phyloP scores from a whole-genome alignment of 2,888 invertebrate genomes.

The Escarpia spicata region DNA sequence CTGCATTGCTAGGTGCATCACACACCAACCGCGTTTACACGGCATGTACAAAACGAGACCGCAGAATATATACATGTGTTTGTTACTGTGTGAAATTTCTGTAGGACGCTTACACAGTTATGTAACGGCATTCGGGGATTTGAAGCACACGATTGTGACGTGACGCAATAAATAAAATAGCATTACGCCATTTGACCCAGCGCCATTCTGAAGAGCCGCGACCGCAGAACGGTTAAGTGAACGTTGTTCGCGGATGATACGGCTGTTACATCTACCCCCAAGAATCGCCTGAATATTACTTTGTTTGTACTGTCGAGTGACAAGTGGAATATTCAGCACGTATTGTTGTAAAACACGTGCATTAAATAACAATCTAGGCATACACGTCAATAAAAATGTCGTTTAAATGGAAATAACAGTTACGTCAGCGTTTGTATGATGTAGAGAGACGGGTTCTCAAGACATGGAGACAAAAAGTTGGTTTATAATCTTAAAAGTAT shows the following conservation, averaged over 20 bases:
- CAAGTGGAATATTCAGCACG: background rate
- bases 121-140: background rate
- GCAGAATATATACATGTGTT: no score
- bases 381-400: background rate
- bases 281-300: background rate
- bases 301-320: background rate
- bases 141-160: background rate
- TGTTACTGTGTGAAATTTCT: no score
- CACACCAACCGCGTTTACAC: no score
- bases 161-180: no score
- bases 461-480: no score
- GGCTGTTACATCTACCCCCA: background rate
- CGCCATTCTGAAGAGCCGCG: background rate
- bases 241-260: background rate
- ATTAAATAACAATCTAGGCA: background rate
- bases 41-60: no score
- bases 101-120: no score
- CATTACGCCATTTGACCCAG: background rate
- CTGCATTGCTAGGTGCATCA: no score
- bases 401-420: no score
- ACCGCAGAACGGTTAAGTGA: background rate
- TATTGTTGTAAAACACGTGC: background rate
- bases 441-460: no score
- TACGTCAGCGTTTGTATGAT: no score
- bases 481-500: no score